Evolutionary conservation across 1,140 invertebrate genomes (phyloP).

Genomic region (Meloidogyne floridensis): DNA sequence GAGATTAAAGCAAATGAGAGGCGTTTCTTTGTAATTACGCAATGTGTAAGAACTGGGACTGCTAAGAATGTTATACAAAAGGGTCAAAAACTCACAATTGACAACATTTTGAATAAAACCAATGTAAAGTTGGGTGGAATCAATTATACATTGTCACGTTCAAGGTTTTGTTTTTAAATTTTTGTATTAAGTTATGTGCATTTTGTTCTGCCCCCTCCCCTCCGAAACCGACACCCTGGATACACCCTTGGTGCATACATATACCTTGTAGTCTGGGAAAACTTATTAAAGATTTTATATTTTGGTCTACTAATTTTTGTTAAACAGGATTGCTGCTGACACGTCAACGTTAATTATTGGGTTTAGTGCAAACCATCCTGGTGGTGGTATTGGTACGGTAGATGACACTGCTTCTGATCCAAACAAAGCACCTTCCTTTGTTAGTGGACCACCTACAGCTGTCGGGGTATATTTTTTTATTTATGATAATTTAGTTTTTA

Average conservation of each 20-base stretch:
- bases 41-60: slow-evolving; percentile 23
- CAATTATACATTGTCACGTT: slow-evolving; percentile 25
- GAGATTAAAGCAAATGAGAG: slow-evolving; percentile 21
- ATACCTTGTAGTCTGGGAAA: too few relatives aligned
- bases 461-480: slow-evolving; percentile 18
- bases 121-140: slow-evolving; percentile 38
- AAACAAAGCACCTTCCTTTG: slow-evolving; percentile 4
- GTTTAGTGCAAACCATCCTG: slow-evolving; percentile 30
- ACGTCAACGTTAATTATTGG: slow-evolving; percentile 27
- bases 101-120: slow-evolving; percentile 37
- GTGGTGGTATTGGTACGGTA: slow-evolving; percentile 29
- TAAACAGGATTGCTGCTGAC: neutral
- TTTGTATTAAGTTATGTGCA: too few relatives aligned
- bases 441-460: slow-evolving; percentile 23
- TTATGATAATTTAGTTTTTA: neutral
- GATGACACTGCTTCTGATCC: neutral
- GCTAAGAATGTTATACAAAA: slow-evolving; percentile 21
- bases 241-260: too few relatives aligned
- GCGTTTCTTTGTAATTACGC: slow-evolving; percentile 12
- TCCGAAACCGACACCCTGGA: too few relatives aligned
- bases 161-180: neutral
- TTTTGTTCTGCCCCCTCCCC: neutral
- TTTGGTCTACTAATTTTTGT: neutral
- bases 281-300: neutral
- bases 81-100: slow-evolving; percentile 17